Evolutionary conservation across 2,113 vertebrate species (phyloP).

Genomic region (Acrocephalus arundinaceus): DNA sequence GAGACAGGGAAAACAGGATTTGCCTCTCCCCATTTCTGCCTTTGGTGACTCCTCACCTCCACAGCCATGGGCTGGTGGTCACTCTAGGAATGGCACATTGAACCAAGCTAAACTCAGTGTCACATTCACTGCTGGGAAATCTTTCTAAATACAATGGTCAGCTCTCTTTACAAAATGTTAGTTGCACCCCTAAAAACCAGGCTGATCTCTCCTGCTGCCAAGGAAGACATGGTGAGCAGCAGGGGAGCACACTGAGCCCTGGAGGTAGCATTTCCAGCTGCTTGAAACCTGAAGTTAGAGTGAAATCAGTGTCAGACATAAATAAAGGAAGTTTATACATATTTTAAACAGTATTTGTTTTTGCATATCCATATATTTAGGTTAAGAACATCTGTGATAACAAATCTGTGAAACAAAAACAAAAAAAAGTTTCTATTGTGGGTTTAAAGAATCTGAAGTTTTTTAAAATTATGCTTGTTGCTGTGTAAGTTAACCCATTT

Average conservation of each 20-base stretch:
- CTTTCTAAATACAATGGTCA: background rate
- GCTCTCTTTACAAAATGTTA: background rate
- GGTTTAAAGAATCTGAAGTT: background rate
- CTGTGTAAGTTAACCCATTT: background rate
- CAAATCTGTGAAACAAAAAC: background rate
- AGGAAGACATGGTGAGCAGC: background rate
- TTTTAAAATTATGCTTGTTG: background rate
- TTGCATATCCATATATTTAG: conserved; percentile 50
- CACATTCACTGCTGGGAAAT: background rate
- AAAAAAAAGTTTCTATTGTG: background rate
- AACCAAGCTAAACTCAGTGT: background rate
- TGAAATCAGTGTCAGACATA: conserved; percentile 44
- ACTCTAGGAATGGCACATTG: background rate
- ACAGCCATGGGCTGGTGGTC: background rate
- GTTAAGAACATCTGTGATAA: conserved; percentile 66
- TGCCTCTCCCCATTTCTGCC: background rate
- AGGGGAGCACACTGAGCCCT: background rate
- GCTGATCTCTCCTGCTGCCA: background rate
- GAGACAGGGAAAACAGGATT: background rate
- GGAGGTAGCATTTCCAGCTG: conserved; percentile 25
- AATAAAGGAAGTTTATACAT: conserved; percentile 66
- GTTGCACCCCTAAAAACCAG: background rate
- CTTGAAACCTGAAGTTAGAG: conserved; percentile 1
- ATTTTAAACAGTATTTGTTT: conserved; percentile 51
- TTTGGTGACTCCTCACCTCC: background rate